Conservation (phyloP, 2,888 invertebrate species). For the Lasius fuliginosus region DNA sequence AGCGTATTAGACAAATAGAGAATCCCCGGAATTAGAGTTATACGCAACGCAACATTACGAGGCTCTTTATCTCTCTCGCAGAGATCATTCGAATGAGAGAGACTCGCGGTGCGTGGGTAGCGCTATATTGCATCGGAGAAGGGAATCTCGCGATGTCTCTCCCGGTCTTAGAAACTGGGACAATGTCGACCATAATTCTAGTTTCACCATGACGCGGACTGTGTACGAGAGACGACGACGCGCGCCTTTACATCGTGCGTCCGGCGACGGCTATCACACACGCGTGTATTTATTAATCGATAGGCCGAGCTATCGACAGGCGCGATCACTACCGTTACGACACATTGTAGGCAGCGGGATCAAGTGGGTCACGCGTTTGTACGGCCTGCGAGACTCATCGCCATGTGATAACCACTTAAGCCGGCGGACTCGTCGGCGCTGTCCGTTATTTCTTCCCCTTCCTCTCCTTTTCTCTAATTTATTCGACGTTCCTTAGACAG, state of each 20-base stretch:
- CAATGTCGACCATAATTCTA: conserved; percentile 76
- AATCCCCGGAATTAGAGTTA: background rate
- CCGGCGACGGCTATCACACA: conserved; percentile 57
- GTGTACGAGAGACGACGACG: conserved; percentile 39
- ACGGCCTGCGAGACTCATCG: conserved; percentile 51
- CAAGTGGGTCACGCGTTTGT: conserved; percentile 74
- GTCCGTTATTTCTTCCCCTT: background rate
- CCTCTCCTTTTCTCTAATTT: background rate
- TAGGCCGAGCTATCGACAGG: conserved; percentile 66
- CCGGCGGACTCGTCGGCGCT: background rate
- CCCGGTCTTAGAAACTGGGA: conserved; percentile 70
- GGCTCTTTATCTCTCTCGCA: background rate
- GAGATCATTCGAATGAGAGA: conserved; percentile 6
- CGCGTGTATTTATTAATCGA: conserved; percentile 73
- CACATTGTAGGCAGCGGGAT: conserved; percentile 66
- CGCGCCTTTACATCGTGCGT: conserved; percentile 51
- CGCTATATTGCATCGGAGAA: conserved; percentile 68
- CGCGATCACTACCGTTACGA: conserved; percentile 66
- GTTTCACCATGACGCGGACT: conserved; percentile 63
- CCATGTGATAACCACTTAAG: conserved; percentile 62
- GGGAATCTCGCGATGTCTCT: conserved; percentile 65
- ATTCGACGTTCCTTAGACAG: background rate
- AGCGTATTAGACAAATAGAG: background rate
- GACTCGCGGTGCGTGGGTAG: conserved; percentile 45
- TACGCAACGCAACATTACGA: background rate